Conservation (phyloP, 1,140 invertebrate species). For the Diploscapter pachys region DNA sequence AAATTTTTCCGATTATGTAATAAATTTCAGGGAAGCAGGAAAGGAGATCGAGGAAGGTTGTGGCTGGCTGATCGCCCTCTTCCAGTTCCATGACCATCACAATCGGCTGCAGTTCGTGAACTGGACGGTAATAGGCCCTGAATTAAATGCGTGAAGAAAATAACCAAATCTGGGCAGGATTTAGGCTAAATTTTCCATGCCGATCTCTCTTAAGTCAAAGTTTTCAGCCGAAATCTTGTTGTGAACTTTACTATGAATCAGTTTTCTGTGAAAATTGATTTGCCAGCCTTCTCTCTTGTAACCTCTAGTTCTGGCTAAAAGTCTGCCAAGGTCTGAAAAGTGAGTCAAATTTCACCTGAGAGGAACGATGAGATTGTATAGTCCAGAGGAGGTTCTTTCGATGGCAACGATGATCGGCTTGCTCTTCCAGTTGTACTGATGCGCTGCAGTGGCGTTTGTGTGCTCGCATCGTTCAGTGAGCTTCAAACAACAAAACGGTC, state of each 20-base stretch:
- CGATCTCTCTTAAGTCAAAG: no score
- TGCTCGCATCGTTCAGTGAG: slow-evolving; percentile 69
- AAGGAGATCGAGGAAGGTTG: slow-evolving; percentile 87
- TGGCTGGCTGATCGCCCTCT: slow-evolving; percentile 70
- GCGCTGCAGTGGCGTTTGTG: slow-evolving; percentile 73
- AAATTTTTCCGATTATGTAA: slow-evolving; percentile 97
- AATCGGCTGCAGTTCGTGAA: slow-evolving; percentile 89
- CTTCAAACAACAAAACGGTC: slow-evolving; percentile 89
- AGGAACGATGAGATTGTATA: slow-evolving; percentile 97
- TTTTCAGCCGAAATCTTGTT: no score
- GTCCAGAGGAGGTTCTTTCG: slow-evolving; percentile 93
- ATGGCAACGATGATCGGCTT: slow-evolving; percentile 92
- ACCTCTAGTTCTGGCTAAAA: no score
- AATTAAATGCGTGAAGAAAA: neutral
- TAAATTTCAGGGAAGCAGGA: slow-evolving; percentile 89
- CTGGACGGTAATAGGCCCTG: slow-evolving; percentile 86
- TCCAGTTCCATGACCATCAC: slow-evolving; percentile 81
- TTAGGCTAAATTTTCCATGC: no score
- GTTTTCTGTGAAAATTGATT: no score
- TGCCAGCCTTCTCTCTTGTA: no score
- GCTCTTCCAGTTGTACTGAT: slow-evolving; percentile 93
- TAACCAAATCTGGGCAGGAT: no score
- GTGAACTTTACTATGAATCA: no score
- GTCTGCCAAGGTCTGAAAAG: no score
- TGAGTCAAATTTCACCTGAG: slow-evolving; percentile 61